These are phyloP conservation scores for Sebastes matsubarae DNA, from an alignment of 2,797 vertebrate species.

Conservation along the genomic window DNA sequence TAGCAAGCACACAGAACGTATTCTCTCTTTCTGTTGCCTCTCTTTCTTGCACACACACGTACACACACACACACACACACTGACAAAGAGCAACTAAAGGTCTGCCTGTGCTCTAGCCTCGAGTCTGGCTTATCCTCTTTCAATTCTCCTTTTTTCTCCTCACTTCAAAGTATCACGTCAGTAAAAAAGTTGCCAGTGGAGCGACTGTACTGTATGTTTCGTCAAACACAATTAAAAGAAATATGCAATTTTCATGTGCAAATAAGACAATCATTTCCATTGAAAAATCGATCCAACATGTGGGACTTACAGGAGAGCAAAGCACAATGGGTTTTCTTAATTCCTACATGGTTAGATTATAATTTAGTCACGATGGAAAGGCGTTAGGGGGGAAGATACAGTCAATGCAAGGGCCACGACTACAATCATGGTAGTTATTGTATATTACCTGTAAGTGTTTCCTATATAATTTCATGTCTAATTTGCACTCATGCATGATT, in stretches of 20 bases:
- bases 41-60: not conserved
- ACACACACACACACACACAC: not conserved
- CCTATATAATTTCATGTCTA: not conserved
- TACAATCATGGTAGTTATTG: not conserved
- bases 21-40: not conserved
- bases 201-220: not conserved
- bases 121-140: slow-evolving; percentile 43
- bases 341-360: not conserved
- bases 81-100: slow-evolving; percentile 38
- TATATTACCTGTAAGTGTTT: not conserved
- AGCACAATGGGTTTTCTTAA: not conserved
- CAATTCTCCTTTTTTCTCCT: slow-evolving; percentile 18
- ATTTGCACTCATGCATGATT: not conserved
- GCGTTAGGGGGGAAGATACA: not conserved
- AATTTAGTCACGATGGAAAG: not conserved
- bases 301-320: not conserved
- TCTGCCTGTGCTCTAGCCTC: slow-evolving; percentile 44
- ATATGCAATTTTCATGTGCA: not conserved
- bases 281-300: not conserved
- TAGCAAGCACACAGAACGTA: not conserved
- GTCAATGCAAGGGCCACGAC: not conserved
- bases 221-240: slow-evolving; percentile 8
- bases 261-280: not conserved
- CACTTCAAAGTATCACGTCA: slow-evolving; percentile 40
- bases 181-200: slow-evolving; percentile 10